Evolutionary conservation across 2,888 invertebrate genomes (phyloP), one percentile per base, ranked within the genome.

Genomic region (Pocota personata): DNA sequence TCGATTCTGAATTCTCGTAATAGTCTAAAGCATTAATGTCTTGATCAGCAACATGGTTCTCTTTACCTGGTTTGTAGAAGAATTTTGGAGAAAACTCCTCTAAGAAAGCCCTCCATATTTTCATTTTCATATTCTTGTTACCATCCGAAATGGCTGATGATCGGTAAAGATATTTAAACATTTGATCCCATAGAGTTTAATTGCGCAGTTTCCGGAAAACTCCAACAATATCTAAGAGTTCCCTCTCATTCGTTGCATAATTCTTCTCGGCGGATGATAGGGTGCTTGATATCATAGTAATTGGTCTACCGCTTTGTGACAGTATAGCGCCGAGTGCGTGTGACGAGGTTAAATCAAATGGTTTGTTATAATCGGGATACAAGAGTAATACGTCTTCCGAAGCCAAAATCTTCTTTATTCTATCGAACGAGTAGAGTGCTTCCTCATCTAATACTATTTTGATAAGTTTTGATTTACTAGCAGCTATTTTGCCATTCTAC

Each of bases 11-110:
- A n/a, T n/a, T n/a, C n/a, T n/a, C n/a, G n/a, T n/a, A n/a, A n/a
- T n/a, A n/a, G n/a, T n/a, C n/a, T n/a, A n/a, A n/a, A n/a, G n/a
- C n/a, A n/a, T n/a, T n/a, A n/a, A n/a, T n/a, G n/a, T n/a, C n/a
- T n/a, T n/a, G n/a, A n/a, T n/a, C n/a, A n/a, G n/a, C n/a, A n/a
- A n/a, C n/a, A n/a, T n/a, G n/a, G n/a, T n/a, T n/a, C n/a, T n/a
- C n/a, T n/a, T n/a, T n/a, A n/a, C n/a, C 64, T 10, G 75, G 55
- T 40, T 64, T 76, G 35, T 66, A 76, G 32, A 32, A 21, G 30
- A 76, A 55, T 27, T 37, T 64, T n/a, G 75, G 64, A 27, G 55
- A 16, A n/a, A 52, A 66, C 24, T 57, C 76, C 14, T 75, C 32
- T 32, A 32, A 6, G 32, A 32, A 32, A 8, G 32, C 10, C 7